These are phyloP conservation scores for Heliconius sara DNA, from an alignment of 2,888 invertebrate species.

Conservation along the genomic window DNA sequence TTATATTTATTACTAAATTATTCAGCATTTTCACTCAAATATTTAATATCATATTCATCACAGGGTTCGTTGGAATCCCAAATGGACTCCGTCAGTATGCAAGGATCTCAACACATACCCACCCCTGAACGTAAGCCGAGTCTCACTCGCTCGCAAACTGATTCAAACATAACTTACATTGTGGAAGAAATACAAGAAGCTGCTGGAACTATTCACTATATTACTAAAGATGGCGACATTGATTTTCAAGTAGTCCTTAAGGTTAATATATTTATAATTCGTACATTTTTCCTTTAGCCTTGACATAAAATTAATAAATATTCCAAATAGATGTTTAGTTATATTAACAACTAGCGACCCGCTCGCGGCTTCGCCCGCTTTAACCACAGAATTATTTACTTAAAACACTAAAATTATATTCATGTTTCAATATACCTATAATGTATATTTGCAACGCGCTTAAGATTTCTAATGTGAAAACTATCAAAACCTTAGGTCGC, in stretches of 20 bases:
- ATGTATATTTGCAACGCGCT: too few species aligned
- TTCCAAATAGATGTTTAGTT: not conserved
- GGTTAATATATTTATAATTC: constrained; percentile 70
- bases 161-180: constrained; percentile 95
- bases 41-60: not conserved
- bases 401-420: too few species aligned
- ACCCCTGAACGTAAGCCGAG: constrained; percentile 88
- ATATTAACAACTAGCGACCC: too few species aligned
- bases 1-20: too few species aligned
- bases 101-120: constrained; percentile 82
- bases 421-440: too few species aligned
- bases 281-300: not conserved
- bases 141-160: constrained; percentile 93
- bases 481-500: too few species aligned
- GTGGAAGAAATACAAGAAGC: constrained; percentile 94
- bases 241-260: constrained; percentile 94
- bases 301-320: not conserved
- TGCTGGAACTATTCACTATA: constrained; percentile 94
- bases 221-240: constrained; percentile 97
- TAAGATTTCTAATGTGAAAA: too few species aligned
- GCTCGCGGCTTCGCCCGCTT: too few species aligned
- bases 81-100: constrained; percentile 88
- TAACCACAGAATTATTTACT: too few species aligned
- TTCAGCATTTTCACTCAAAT: not conserved
- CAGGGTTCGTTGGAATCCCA: constrained; percentile 94